Evolutionary conservation across 2,113 vertebrate genomes (phyloP).

Genomic region (Nesoenas mayeri): DNA sequence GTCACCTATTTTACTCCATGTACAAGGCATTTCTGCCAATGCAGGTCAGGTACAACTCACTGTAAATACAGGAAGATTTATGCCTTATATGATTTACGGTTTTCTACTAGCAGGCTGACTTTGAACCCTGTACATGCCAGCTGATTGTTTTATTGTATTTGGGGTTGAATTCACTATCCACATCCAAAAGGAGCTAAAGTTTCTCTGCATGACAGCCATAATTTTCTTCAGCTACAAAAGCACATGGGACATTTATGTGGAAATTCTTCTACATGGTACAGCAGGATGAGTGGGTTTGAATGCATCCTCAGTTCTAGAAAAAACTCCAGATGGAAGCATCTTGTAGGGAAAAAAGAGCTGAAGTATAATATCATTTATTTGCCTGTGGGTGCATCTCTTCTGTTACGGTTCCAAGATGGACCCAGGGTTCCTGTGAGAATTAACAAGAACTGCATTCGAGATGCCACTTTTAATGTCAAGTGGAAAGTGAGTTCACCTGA

Average conservation of each 20-base stretch:
- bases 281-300: neutral
- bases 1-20: neutral
- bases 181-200: neutral
- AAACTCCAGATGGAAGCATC: neutral
- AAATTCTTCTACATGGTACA: neutral
- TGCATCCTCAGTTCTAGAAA: neutral
- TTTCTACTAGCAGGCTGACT: neutral
- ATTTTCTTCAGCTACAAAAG: neutral
- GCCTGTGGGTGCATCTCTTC: neutral
- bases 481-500: neutral
- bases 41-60: neutral
- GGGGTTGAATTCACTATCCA: neutral
- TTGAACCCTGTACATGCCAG: neutral
- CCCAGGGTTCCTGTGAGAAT: neutral
- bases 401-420: neutral
- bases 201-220: neutral
- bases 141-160: neutral
- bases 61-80: constrained; percentile 15
- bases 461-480: neutral
- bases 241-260: neutral
- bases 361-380: neutral
- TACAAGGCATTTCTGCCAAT: neutral
- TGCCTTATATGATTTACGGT: neutral
- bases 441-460: neutral
- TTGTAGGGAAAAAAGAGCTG: neutral